phyloP scores from a whole-genome alignment of 2,113 vertebrate genomes.

The Notothenia coriiceps region DNA sequence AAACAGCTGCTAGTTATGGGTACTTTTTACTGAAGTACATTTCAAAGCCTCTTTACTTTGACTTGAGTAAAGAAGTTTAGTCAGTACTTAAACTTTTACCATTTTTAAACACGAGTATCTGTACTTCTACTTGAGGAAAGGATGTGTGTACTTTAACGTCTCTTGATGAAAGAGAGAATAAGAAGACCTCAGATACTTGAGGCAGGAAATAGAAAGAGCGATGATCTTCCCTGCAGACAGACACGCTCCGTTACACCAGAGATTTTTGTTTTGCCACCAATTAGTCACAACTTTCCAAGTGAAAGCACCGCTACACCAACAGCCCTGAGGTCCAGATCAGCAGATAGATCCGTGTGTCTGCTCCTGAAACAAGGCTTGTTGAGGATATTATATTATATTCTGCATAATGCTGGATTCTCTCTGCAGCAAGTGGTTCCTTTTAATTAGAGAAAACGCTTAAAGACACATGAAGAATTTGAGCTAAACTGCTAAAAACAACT shows the following conservation, averaged over 20 bases:
- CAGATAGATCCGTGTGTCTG: conserved; percentile 16
- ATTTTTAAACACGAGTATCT: too few species aligned
- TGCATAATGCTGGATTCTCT: not conserved
- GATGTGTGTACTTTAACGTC: too few species aligned
- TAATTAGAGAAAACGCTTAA: conserved; percentile 4
- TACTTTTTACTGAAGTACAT: too few species aligned
- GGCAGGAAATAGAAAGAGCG: not conserved
- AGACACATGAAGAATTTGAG: not conserved
- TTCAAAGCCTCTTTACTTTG: too few species aligned
- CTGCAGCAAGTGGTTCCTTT: not conserved
- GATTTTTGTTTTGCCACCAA: conserved; percentile 58
- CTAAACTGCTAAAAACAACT: not conserved
- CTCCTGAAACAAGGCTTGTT: conserved; percentile 8
- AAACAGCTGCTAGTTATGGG: too few species aligned
- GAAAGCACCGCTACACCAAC: conserved; percentile 27
- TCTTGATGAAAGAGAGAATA: too few species aligned
- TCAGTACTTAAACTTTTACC: too few species aligned
- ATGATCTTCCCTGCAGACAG: conserved; percentile 10
- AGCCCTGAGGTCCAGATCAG: conserved; percentile 22
- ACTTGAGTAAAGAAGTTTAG: too few species aligned
- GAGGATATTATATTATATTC: not conserved
- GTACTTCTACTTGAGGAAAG: too few species aligned
- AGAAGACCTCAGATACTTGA: too few species aligned
- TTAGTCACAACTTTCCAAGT: conserved; percentile 62
- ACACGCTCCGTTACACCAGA: conserved; percentile 34